Evolutionary conservation across 2,113 vertebrate genomes (phyloP), one percentile per base, ranked within the genome.

Genomic region (Tricholaema leucomelas): DNA sequence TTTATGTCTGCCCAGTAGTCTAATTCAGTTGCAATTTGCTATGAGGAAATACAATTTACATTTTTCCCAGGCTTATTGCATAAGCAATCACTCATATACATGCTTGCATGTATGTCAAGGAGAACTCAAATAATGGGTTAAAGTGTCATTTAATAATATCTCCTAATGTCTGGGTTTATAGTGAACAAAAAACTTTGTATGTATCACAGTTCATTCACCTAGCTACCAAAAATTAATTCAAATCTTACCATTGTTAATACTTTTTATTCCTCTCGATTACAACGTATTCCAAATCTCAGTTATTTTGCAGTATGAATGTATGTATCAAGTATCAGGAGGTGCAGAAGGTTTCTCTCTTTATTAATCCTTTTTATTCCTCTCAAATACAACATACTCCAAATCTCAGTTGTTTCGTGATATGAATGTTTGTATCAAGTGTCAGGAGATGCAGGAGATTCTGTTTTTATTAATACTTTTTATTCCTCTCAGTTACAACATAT

Each of bases 1-100:
- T 97, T 98, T 98, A 97, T 95, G 93, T 97, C 96, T 97, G 92
- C 83, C 93, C 97, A 96, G 89, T 98, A 97, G 97, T 96, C 97
- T 97, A 97, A 98, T 97, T 97, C 96, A 94, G 91, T 96, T 96
- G 95, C 96, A 97, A 93, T 97, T 97, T 97, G 94, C 92, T 92
- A 91, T 75, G 93, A 97, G 97, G 97, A 98, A 97, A 97, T 97
- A 93, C 85, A 97, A 97, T 97, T 98, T 96, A 95, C 89, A 96
- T 97, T 85, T 97, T 97, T 96, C 96, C 91, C 93, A 94, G 95
- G 96, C 93, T 96, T 96, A 93, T 95, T 96, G 93, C 92, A 96
- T 96, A 97, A 87, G 96, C 59, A 87, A 78, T 96, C 87, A 91
- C 72, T 96, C 91, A 96, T 44, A 87, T 75, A 88, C 87, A 79